Conservation (phyloP, 2,888 invertebrate species). For the Melipona beecheii region DNA sequence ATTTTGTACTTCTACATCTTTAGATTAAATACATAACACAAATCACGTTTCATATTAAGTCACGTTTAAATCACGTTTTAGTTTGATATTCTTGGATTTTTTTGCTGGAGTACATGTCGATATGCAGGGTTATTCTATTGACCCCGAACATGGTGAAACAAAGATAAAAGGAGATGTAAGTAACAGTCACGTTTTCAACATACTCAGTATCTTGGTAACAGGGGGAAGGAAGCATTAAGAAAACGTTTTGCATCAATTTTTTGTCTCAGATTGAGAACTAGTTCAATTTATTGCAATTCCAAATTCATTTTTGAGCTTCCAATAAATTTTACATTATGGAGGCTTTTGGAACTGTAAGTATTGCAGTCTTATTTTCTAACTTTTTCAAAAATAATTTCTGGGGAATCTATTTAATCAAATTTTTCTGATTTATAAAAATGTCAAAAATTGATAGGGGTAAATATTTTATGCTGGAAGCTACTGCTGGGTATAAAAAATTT, state of each 20-base stretch:
- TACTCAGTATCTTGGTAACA: constrained; percentile 72
- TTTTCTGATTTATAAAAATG: not conserved
- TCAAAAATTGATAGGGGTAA: not conserved
- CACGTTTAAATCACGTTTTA: constrained; percentile 83
- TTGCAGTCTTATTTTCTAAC: not conserved
- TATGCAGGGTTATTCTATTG: constrained; percentile 81
- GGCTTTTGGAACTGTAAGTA: constrained; percentile 79
- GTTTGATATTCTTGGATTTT: constrained; percentile 69
- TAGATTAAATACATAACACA: constrained; percentile 18
- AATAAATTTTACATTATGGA: constrained; percentile 72
- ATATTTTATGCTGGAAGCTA: not conserved
- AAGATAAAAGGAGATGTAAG: constrained; percentile 82
- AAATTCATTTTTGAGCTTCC: constrained; percentile 37
- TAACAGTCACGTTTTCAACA: constrained; percentile 70
- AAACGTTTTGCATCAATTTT: constrained; percentile 34
- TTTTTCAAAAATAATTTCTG: not conserved
- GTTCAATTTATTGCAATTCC: constrained; percentile 20
- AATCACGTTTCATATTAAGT: constrained; percentile 73
- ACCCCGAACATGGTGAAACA: constrained; percentile 79
- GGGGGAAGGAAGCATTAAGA: constrained; percentile 41
- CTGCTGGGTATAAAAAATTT: not conserved
- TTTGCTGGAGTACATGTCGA: constrained; percentile 74
- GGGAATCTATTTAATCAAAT: not conserved
- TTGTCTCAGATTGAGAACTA: constrained; percentile 11
- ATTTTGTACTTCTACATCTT: not conserved